phyloP scores from a whole-genome alignment of 2,797 vertebrate species.

The Chelon auratus region DNA sequence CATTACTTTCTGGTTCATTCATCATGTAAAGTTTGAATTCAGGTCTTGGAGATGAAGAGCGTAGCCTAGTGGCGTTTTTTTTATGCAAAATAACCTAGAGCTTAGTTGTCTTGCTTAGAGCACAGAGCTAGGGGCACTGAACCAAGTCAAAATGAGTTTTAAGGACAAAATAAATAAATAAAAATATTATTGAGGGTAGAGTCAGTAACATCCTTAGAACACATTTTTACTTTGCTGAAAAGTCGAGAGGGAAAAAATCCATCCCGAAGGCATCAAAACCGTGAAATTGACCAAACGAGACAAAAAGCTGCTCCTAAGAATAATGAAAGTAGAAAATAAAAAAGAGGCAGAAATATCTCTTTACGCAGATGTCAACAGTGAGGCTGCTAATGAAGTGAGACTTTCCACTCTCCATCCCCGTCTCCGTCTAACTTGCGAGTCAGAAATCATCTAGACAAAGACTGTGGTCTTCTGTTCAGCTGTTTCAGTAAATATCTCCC shows the following conservation, averaged over 20 bases:
- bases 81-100: not conserved
- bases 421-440: slow-evolving; percentile 18
- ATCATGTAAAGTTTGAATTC: slow-evolving; percentile 28
- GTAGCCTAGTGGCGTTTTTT: slow-evolving; percentile 41
- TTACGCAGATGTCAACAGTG: not conserved
- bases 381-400: slow-evolving; percentile 2
- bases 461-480: not conserved
- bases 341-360: not conserved
- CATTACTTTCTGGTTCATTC: not conserved
- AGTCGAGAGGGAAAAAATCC: slow-evolving; percentile 12
- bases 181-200: not conserved
- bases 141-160: not conserved
- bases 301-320: not conserved
- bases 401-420: slow-evolving; percentile 2
- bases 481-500: not conserved
- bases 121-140: not conserved
- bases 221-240: slow-evolving; percentile 21
- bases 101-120: not conserved
- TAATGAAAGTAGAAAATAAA: not conserved
- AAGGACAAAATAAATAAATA: not conserved
- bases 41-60: slow-evolving; percentile 36
- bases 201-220: not conserved
- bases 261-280: slow-evolving; percentile 10
- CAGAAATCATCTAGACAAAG: slow-evolving; percentile 20
- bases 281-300: slow-evolving; percentile 33